A percentile compares a stretch with the other conserved stretches of the same genome.
Evolutionary conservation across 2,888 invertebrate species (phyloP).

Genomic region (Aproaerema taeniolella): DNA sequence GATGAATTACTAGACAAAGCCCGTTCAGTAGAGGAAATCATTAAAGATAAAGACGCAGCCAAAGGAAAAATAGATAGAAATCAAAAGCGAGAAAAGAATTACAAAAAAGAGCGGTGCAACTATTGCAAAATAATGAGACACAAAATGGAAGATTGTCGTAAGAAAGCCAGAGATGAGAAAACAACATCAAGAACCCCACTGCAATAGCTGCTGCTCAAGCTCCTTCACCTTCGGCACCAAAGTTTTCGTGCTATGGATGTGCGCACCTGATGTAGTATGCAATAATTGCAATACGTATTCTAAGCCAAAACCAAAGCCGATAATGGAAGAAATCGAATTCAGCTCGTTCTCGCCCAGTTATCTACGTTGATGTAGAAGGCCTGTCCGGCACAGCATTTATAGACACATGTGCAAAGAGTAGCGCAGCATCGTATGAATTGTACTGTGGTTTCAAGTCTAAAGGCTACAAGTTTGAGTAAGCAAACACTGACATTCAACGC

Average conservation of each 20-base stretch:
- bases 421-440: constrained; percentile 16
- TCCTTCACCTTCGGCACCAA: constrained; percentile 12
- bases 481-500: constrained; percentile 4
- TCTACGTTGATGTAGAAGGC: constrained; percentile 12
- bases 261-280: constrained; percentile 17
- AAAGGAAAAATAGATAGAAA: too few species aligned
- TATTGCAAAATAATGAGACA: not conserved
- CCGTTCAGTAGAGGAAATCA: too few species aligned
- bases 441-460: constrained; percentile 7
- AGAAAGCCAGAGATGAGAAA: not conserved
- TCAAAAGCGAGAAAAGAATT: too few species aligned
- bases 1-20: too few species aligned
- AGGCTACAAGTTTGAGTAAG: constrained; percentile 10
- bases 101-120: too few species aligned
- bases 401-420: constrained; percentile 18
- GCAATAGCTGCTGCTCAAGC: not conserved
- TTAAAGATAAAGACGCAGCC: too few species aligned
- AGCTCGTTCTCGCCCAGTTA: constrained; percentile 15
- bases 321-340: constrained; percentile 4
- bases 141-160: not conserved
- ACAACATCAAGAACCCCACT: not conserved
- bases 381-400: constrained; percentile 10
- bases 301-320: not conserved
- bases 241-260: constrained; percentile 18
- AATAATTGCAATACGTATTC: constrained; percentile 14